Evolutionary conservation across 2,797 vertebrate species (phyloP), one percentile per base, ranked within the genome.

Genomic region (Aeoliscus strigatus): DNA sequence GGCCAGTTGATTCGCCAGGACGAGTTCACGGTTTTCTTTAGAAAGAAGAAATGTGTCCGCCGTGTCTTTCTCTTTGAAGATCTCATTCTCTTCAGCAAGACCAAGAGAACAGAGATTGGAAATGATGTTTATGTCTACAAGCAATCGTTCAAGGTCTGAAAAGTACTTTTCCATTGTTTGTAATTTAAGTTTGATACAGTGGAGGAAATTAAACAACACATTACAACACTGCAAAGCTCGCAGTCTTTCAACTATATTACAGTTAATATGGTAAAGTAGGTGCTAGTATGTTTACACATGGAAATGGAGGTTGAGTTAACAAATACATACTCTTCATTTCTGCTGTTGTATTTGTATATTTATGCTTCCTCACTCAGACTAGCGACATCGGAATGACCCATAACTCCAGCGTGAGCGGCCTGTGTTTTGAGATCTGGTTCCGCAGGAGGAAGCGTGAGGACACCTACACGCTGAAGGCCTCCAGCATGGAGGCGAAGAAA

Each of bases 381-480:
- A 86, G 85, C 2, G 90, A 92, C 51, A 81, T 91, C 0, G 90
- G 90, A 1, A 88, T 92, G 83, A 92, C 90, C 15, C 89, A 89
- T 34, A 87, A 86, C 59, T 83, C 80, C 1, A 81, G 60, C 3
- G 70, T 87, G 49, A 86, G 83, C 8, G 66, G 80, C 9, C 69
- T 85, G 59, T 88, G 89, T 35, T 91, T 91, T 59, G 90, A 91
- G 83, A 90, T 92, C 51, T 91, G 90, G 90, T 89, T 90, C 74
- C 82, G 89, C 39, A 79, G 89, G 28, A 84, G 90, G 47, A 91
- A 90, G 60, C 80, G 79, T 1, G 79, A 87, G 51, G 90, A 91
- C 70, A 92, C 90, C 0, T 90, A 90, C 45, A 82, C 77, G 4
- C 70, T 91, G 36, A 89, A 77, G 33, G 86, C 88, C 1, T 52